Conservation (phyloP, 2,888 invertebrate species). For the Archips crataeganus region DNA sequence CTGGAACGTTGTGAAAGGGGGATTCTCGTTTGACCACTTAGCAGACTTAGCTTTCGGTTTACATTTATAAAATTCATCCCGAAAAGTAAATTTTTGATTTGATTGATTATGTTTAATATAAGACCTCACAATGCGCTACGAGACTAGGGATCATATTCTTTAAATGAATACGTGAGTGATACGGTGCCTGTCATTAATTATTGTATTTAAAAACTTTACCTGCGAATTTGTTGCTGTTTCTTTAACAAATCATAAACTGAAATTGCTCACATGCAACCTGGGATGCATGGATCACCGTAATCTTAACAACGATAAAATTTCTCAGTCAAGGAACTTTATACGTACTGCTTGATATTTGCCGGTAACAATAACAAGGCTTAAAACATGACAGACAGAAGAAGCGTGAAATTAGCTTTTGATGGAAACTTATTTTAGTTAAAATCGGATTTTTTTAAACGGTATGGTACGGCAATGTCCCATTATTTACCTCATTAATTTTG, state of each 20-base stretch:
- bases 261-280: not conserved
- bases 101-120: too few species aligned
- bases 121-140: too few species aligned
- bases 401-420: conserved; percentile 4
- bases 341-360: not conserved
- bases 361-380: not conserved
- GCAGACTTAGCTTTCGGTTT: too few species aligned
- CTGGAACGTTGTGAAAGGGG: too few species aligned
- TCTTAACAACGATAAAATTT: not conserved
- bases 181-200: too few species aligned
- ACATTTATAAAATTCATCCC: too few species aligned
- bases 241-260: not conserved
- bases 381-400: not conserved
- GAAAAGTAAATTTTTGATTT: too few species aligned
- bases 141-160: too few species aligned
- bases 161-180: too few species aligned
- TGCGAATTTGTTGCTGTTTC: too few species aligned
- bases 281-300: not conserved
- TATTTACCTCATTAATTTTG: not conserved
- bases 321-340: not conserved
- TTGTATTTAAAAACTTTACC: too few species aligned
- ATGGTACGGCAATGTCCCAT: not conserved
- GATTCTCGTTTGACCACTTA: too few species aligned
- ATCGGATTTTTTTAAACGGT: not conserved
- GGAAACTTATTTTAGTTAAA: not conserved